Percentiles rank a stretch among this genome's conserved stretches.
Conservation (phyloP, 2,113 vertebrate species). For the Seriola rivoliana region DNA sequence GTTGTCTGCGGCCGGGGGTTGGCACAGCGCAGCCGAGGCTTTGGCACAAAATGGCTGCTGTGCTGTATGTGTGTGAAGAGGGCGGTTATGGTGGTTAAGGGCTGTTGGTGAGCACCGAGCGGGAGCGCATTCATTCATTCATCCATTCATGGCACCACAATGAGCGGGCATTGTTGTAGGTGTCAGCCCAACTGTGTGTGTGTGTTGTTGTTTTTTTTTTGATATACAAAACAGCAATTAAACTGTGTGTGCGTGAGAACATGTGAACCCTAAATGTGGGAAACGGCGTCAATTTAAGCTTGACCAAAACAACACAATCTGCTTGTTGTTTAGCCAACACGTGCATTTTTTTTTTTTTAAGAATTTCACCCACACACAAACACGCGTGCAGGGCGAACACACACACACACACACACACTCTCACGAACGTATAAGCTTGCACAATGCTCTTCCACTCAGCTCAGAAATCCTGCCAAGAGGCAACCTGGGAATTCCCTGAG, state of each 20-base stretch:
- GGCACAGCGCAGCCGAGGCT: conserved; percentile 31
- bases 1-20: conserved; percentile 37
- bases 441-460: conserved; percentile 61
- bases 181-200: conserved; percentile 52
- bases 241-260: conserved; percentile 36
- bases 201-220: conserved; percentile 2
- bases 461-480: conserved; percentile 77
- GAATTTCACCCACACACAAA: conserved; percentile 13
- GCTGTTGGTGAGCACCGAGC: conserved; percentile 37
- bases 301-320: conserved; percentile 33
- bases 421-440: conserved; percentile 46
- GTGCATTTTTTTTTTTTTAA: background rate
- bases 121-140: conserved; percentile 35
- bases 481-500: conserved; percentile 77
- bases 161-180: conserved; percentile 61
- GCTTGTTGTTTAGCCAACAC: conserved; percentile 40
- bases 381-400: background rate
- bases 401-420: conserved; percentile 7
- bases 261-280: conserved; percentile 51
- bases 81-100: conserved; percentile 51
- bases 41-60: conserved; percentile 76
- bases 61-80: conserved; percentile 50
- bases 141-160: conserved; percentile 57
- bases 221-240: conserved; percentile 61
- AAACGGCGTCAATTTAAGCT: conserved; percentile 47